Percentiles rank a stretch among this genome's conserved stretches.
Evolutionary conservation across 2,888 invertebrate genomes (phyloP).

Genomic region (Morpho deidamia): DNA sequence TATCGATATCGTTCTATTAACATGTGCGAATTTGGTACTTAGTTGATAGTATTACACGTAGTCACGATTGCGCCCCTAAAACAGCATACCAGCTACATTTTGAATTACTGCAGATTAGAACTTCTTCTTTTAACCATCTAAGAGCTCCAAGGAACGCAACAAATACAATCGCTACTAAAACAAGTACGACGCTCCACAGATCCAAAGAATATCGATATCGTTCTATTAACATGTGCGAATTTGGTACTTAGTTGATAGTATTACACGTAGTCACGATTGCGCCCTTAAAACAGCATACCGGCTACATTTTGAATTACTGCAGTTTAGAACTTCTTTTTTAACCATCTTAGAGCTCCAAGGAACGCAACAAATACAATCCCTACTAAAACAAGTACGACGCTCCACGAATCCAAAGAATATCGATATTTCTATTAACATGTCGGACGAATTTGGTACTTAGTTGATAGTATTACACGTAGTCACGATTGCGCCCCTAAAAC

Average conservation of each 20-base stretch:
- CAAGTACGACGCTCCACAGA: neutral
- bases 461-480: neutral
- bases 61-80: no score
- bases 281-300: no score
- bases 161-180: constrained; percentile 92
- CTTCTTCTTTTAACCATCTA: no score
- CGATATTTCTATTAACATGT: neutral
- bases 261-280: neutral
- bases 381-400: constrained; percentile 61
- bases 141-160: constrained; percentile 80
- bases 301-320: no score
- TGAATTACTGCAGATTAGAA: no score
- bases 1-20: constrained; percentile 4
- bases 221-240: neutral
- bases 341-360: constrained; percentile 40
- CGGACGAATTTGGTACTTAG: neutral
- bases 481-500: no score
- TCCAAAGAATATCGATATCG: constrained; percentile 25
- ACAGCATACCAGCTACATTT: no score
- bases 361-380: constrained; percentile 94
- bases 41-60: neutral
- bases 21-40: neutral
- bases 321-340: no score
- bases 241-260: neutral
- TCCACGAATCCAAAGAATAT: constrained; percentile 26